Evolutionary conservation across 2,797 vertebrate genomes (phyloP).

Genomic region (Acomys russatus): DNA sequence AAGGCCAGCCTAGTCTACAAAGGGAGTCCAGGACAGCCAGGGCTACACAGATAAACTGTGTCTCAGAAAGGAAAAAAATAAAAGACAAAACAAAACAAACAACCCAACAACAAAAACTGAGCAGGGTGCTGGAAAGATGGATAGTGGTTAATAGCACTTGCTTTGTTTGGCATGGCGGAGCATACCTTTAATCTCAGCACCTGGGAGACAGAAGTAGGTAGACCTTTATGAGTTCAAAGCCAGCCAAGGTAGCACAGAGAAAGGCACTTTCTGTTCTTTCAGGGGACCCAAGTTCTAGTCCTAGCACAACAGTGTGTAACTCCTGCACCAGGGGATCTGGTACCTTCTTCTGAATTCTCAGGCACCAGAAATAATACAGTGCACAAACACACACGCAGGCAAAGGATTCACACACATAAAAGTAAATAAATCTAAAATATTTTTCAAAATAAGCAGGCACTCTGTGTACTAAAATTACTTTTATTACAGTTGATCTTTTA

Average conservation of each 20-base stretch:
- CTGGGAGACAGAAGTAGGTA: not conserved
- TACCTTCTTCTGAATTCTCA: not conserved
- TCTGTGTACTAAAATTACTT: conserved; percentile 98
- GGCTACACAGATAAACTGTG: too few species aligned
- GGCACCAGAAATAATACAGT: not conserved
- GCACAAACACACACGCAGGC: not conserved
- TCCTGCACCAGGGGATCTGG: too few species aligned
- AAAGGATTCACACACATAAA: not conserved
- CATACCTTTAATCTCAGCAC: too few species aligned
- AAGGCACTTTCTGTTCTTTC: not conserved
- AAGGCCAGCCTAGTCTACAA: too few species aligned
- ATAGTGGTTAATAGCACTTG: not conserved
- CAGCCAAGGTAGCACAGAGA: not conserved
- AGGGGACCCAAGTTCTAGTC: not conserved
- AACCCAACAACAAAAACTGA: not conserved
- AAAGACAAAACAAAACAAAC: too few species aligned
- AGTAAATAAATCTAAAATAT: not conserved
- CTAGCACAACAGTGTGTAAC: not conserved
- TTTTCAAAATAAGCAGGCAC: conserved; percentile 81
- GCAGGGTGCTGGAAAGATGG: not conserved
- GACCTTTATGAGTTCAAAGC: not conserved
- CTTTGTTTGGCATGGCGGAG: not conserved
- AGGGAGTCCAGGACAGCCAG: too few species aligned
- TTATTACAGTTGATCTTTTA: conserved; percentile 99
- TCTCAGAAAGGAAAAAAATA: too few species aligned